Percentiles rank a stretch among this genome's conserved stretches.
Evolutionary conservation across 2,113 vertebrate species (phyloP).

Genomic region (Gopherus evgoodei): DNA sequence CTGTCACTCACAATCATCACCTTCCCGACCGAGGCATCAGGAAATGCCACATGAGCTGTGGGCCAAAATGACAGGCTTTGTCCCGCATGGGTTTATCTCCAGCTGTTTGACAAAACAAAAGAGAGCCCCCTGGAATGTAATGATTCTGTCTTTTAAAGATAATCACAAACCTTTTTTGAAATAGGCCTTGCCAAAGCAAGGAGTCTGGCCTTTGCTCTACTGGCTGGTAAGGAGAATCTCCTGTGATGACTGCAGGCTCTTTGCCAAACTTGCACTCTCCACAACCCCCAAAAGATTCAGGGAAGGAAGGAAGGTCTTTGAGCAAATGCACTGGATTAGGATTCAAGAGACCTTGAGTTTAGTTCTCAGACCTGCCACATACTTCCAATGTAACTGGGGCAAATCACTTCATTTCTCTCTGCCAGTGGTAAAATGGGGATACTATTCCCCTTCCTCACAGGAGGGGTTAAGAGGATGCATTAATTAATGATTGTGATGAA

Average conservation of each 20-base stretch:
- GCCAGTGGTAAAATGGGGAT: background rate
- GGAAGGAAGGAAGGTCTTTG: background rate
- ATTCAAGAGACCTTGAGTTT: background rate
- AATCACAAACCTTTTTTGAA: background rate
- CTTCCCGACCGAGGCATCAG: background rate
- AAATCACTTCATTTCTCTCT: background rate
- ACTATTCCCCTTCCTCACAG: background rate
- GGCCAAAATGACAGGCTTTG: background rate
- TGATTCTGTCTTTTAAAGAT: no score
- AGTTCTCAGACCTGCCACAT: background rate
- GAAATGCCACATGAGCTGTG: background rate
- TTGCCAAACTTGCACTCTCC: background rate
- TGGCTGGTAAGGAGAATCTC: background rate
- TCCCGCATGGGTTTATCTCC: no score
- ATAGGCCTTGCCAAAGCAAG: background rate
- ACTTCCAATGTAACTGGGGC: background rate
- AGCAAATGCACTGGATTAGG: background rate
- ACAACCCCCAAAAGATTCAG: no score
- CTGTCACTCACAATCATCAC: background rate
- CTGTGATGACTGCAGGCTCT: background rate
- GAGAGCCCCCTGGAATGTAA: background rate
- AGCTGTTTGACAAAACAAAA: background rate
- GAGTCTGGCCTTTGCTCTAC: background rate
- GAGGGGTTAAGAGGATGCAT: background rate
- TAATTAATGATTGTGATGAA: background rate